phyloP scores from a whole-genome alignment of 1,140 invertebrate genomes.

The Saccostrea echinata region DNA sequence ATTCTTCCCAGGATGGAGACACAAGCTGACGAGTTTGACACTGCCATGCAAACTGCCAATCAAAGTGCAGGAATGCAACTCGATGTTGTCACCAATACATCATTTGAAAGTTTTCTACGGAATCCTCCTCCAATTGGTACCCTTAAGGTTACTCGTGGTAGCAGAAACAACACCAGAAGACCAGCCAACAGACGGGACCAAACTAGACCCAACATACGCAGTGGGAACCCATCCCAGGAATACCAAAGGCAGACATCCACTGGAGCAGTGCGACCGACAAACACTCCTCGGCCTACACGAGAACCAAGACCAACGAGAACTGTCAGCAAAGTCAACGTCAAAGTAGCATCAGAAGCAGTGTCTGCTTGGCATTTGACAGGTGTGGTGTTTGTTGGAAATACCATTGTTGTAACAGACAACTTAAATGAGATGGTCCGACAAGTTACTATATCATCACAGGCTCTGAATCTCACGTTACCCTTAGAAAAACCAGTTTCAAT shows the following conservation, averaged over 20 bases:
- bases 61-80: slow-evolving; percentile 35
- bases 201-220: background rate
- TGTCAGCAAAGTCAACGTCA: slow-evolving; percentile 48
- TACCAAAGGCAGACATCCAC: slow-evolving; percentile 40
- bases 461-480: slow-evolving; percentile 37
- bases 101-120: slow-evolving; percentile 48
- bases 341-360: slow-evolving; percentile 39
- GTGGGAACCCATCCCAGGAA: background rate
- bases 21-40: slow-evolving; percentile 63
- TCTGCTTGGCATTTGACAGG: slow-evolving; percentile 56
- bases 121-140: slow-evolving; percentile 52
- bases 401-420: slow-evolving; percentile 43
- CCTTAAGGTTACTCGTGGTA: slow-evolving; percentile 27
- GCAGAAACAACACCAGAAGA: background rate
- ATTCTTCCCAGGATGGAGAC: slow-evolving; percentile 57
- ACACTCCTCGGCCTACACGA: slow-evolving; percentile 40
- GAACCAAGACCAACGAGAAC: slow-evolving; percentile 29
- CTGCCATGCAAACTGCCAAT: slow-evolving; percentile 47
- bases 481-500: slow-evolving; percentile 50
- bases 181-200: background rate
- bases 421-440: slow-evolving; percentile 53
- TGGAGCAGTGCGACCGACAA: slow-evolving; percentile 47
- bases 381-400: slow-evolving; percentile 49
- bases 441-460: slow-evolving; percentile 35
- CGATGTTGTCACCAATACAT: slow-evolving; percentile 46